Evolutionary conservation across 2,113 vertebrate species (phyloP).

Genomic region (Bombycilla garrulus): DNA sequence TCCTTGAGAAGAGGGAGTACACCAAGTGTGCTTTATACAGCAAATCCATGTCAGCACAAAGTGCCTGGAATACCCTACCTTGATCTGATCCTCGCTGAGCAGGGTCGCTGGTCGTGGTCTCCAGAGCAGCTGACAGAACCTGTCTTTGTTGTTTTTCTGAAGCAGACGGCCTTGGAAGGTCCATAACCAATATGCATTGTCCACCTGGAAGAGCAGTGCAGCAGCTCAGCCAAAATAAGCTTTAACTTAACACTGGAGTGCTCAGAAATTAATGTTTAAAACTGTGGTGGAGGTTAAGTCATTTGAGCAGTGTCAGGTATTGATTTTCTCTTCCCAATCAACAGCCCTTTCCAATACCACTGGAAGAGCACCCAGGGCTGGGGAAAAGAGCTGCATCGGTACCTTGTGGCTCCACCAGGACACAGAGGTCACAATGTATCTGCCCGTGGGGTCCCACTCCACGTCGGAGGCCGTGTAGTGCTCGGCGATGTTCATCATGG

Average conservation of each 20-base stretch:
- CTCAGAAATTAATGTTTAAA: background rate
- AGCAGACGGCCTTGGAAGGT: conserved; percentile 97
- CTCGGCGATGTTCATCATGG: conserved; percentile 98
- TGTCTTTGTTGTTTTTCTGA: conserved; percentile 96
- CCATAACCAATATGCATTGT: conserved; percentile 99
- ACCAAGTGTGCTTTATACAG: background rate
- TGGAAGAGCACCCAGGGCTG: background rate
- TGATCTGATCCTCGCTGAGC: conserved; percentile 87
- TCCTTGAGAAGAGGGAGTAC: background rate
- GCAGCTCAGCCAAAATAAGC: background rate
- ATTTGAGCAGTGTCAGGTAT: background rate
- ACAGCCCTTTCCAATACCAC: background rate
- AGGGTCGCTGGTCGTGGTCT: conserved; percentile 88
- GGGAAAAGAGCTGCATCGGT: background rate
- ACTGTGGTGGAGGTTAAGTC: background rate
- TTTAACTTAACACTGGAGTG: background rate
- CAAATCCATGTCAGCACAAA: background rate
- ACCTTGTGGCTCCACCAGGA: conserved; percentile 99
- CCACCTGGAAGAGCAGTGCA: conserved; percentile 79
- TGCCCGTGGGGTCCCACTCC: conserved; percentile 96
- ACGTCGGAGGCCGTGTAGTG: conserved; percentile 98
- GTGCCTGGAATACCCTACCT: conserved; percentile 68
- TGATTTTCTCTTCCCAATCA: background rate
- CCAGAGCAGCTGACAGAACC: conserved; percentile 98
- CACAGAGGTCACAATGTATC: conserved; percentile 94